Percentiles rank a stretch among this genome's conserved stretches.
phyloP scores from a whole-genome alignment of 2,113 vertebrate genomes.

The Chascanopsetta lugubris region DNA sequence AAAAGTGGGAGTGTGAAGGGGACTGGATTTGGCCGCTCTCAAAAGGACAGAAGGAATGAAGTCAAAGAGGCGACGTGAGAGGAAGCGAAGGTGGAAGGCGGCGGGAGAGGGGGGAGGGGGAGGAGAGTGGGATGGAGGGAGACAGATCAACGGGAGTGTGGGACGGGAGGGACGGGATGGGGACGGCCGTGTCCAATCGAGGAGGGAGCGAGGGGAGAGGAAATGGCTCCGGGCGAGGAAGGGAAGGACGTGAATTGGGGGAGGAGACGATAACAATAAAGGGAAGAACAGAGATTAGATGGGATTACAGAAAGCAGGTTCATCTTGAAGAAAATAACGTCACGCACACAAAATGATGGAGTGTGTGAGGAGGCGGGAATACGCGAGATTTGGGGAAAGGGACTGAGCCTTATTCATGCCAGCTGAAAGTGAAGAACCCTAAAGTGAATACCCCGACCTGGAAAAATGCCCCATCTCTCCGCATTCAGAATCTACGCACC shows the following conservation, averaged over 20 bases:
- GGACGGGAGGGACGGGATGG: slow-evolving; percentile 9
- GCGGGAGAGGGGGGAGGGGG: slow-evolving; percentile 11
- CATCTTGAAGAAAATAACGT: neutral
- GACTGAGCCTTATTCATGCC: no score
- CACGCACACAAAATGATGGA: neutral
- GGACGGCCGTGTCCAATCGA: slow-evolving; percentile 26
- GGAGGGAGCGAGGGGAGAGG: slow-evolving; percentile 1
- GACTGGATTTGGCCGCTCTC: slow-evolving; percentile 62
- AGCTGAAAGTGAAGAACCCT: no score
- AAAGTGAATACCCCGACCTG: no score
- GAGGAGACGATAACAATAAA: neutral
- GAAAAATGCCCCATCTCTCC: no score
- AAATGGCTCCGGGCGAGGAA: slow-evolving; percentile 16
- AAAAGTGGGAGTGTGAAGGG: slow-evolving; percentile 65
- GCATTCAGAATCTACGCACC: no score
- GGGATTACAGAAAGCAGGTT: neutral
- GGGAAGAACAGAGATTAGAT: neutral
- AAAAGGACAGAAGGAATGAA: slow-evolving; percentile 46
- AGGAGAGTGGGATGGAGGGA: slow-evolving; percentile 18
- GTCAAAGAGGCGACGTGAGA: slow-evolving; percentile 29
- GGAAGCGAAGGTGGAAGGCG: slow-evolving; percentile 11
- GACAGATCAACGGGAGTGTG: slow-evolving; percentile 24
- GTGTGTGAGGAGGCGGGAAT: no score
- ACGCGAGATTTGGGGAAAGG: no score
- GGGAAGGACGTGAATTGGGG: slow-evolving; percentile 7